Evolutionary conservation across 2,797 vertebrate genomes (phyloP).

Genomic region (Anomalospiza imberbis): DNA sequence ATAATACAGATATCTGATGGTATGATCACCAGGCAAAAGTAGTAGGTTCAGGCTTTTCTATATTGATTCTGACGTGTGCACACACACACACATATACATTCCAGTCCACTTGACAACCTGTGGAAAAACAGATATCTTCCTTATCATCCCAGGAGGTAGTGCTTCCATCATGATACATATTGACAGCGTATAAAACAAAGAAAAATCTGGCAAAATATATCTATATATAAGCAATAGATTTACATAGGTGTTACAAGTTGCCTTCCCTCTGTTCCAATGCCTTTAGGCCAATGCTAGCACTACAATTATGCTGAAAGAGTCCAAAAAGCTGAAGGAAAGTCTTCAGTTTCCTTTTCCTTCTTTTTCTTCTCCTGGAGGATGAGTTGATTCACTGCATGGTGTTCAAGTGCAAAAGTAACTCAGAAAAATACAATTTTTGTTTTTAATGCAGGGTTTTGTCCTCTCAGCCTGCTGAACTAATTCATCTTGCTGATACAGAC

Average conservation of each 20-base stretch:
- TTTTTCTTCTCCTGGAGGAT: background rate
- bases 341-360: background rate
- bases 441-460: background rate
- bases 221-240: background rate
- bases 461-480: background rate
- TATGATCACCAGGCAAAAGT: background rate
- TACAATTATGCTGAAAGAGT: background rate
- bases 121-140: background rate
- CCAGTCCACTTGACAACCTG: background rate
- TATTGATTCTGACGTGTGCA: conserved; percentile 1
- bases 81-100: too few species aligned
- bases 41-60: background rate
- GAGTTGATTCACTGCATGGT: background rate
- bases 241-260: background rate
- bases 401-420: background rate
- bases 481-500: background rate
- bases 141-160: background rate
- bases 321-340: background rate
- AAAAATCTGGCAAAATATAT: background rate
- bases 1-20: background rate
- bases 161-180: background rate
- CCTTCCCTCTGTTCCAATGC: background rate
- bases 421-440: background rate
- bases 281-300: background rate
- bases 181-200: background rate